Evolutionary conservation across 2,888 invertebrate genomes (phyloP).

Genomic region (Nymphalis urticae): DNA sequence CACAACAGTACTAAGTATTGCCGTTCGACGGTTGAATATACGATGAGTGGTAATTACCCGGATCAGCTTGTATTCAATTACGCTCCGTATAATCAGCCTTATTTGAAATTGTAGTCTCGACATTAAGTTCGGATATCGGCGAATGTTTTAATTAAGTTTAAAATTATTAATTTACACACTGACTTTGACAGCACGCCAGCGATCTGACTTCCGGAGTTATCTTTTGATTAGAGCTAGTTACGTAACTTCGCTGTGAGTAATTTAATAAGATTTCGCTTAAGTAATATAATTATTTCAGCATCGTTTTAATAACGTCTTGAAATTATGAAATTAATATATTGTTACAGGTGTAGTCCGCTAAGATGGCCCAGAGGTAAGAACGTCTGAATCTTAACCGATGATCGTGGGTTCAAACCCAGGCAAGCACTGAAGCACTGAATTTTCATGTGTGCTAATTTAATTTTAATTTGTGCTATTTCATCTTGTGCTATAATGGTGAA

Average conservation of each 20-base stretch:
- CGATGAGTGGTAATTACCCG: too few species aligned
- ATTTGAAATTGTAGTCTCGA: conserved; percentile 14
- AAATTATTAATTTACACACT: conserved; percentile 64
- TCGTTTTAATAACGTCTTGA: conserved; percentile 1
- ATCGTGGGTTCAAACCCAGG: too few species aligned
- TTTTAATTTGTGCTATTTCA: too few species aligned
- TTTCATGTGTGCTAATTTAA: too few species aligned
- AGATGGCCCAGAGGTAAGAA: too few species aligned
- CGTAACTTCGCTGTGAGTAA: conserved; percentile 12
- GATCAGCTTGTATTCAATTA: background rate
- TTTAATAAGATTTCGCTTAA: conserved; percentile 11
- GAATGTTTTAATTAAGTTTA: conserved; percentile 68
- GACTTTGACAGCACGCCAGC: conserved; percentile 46
- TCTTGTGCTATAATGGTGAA: too few species aligned
- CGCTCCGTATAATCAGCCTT: conserved; percentile 8
- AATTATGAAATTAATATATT: background rate
- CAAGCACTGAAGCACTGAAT: too few species aligned
- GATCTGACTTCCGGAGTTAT: conserved; percentile 23
- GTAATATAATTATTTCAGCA: background rate
- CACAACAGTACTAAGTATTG: too few species aligned
- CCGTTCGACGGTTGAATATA: too few species aligned
- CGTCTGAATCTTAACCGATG: too few species aligned
- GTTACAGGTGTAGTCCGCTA: too few species aligned
- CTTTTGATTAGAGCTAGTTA: conserved; percentile 29
- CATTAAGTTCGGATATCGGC: conserved; percentile 39